Evolutionary conservation across 2,888 invertebrate species (phyloP), one percentile per base, ranked within the genome.

Genomic region (Cantharis lateralis): DNA sequence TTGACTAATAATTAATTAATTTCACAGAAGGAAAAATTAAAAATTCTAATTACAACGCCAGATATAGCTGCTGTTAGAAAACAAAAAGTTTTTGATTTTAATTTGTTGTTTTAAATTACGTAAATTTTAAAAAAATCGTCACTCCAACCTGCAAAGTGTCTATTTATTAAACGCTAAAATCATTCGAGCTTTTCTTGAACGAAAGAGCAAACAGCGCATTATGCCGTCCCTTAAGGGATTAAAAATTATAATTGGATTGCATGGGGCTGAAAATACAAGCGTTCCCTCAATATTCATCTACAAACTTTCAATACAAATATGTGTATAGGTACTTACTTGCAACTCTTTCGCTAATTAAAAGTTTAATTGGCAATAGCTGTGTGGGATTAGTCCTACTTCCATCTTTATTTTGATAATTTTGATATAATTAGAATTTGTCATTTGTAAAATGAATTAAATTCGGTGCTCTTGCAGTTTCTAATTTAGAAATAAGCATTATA

Each of bases 191-290:
- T 61, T 48, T 18, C 70, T 66, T 68, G 71, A 70, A 70, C 24
- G 70, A 75, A 81, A 84, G 84, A 85, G 86, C 86, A 86, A 86
- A 86, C 86, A 85, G 82, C 83, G 84, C 84, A 81, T 84, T 84
- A 82, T 83, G 82, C 81, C 77, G 82, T 82, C 86, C 86, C 86
- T 81, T 78, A 84, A 84, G 87, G 85, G 87, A 87, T 87, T 87
- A 87, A 87, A 87, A 87, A 87, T 87, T 87, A 87, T 88, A 88
- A 88, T 88, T 88, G 87, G 87, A 88, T 88, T 86, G 84, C 82
- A 81, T 82, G 62, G 83, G 82, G 79, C 79, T 81, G 82, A 80
- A 80, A 82, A 79, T 80, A 80, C 80, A 79, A 77, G 77, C 24
- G 70, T 70, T 66, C 28, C 68, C 48, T 61, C 76, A 75, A 75